A percentile compares a stretch with the other conserved stretches of the same genome.
phyloP scores from a whole-genome alignment of 2,888 invertebrate genomes.

The Acrocyrtus sp. region DNA sequence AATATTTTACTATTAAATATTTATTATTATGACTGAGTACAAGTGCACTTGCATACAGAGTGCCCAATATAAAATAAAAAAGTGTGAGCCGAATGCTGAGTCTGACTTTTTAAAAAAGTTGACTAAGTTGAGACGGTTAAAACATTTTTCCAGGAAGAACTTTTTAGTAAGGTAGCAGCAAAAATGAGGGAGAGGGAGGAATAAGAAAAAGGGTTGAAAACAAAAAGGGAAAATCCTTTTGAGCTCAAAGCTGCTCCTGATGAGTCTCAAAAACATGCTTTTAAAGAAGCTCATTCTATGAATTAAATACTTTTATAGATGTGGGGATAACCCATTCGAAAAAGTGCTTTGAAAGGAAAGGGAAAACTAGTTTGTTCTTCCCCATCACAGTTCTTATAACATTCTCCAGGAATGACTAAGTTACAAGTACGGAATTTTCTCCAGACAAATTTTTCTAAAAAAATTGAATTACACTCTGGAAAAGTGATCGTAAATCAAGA shows the following conservation, averaged over 20 bases:
- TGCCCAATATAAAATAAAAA: no score
- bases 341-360: conserved; percentile 16
- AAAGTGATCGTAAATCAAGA: conserved; percentile 49
- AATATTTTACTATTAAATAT: no score
- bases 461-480: conserved; percentile 52
- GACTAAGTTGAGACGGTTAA: no score
- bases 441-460: conserved; percentile 43
- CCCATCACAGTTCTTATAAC: conserved; percentile 8
- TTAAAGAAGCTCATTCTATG: conserved; percentile 28
- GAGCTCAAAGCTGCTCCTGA: conserved; percentile 2
- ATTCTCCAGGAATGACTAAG: no score
- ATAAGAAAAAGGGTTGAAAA: conserved; percentile 27
- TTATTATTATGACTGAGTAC: no score
- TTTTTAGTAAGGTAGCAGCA: no score
- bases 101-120: no score
- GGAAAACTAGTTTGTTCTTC: conserved; percentile 33
- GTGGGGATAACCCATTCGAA: conserved; percentile 5
- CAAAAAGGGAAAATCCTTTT: conserved; percentile 26
- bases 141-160: no score
- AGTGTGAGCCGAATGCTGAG: no score
- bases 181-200: neutral
- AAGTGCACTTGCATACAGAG: no score
- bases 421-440: no score
- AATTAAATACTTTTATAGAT: conserved; percentile 33
- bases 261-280: conserved; percentile 2